phyloP scores from a whole-genome alignment of 2,797 vertebrate species.

The Lophotriccus pileatus region DNA sequence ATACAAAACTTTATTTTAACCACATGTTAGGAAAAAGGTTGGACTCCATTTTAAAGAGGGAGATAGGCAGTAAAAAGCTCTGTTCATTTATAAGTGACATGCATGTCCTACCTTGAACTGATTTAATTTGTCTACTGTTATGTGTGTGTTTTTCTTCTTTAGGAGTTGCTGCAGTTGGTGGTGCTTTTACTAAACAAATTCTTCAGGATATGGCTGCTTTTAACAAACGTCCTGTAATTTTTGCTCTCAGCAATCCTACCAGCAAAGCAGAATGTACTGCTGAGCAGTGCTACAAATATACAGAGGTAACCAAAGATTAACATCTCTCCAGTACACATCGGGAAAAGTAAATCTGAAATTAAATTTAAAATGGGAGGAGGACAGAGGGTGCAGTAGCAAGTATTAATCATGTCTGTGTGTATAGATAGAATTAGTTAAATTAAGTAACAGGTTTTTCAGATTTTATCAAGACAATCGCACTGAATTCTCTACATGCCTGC shows the following conservation, averaged over 20 bases:
- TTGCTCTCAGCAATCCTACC: slow-evolving; percentile 97
- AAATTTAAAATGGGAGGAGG: neutral
- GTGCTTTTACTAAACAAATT: slow-evolving; percentile 91
- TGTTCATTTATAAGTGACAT: neutral
- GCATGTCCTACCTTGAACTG: neutral
- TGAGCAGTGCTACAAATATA: slow-evolving; percentile 91
- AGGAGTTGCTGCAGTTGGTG: slow-evolving; percentile 92
- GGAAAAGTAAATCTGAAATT: neutral
- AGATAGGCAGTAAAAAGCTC: neutral
- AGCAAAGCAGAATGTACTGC: slow-evolving; percentile 98
- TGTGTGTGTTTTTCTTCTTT: neutral
- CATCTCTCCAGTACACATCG: neutral
- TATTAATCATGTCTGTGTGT: neutral
- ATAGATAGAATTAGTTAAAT: neutral
- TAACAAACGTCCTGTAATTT: slow-evolving; percentile 91
- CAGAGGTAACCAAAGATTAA: slow-evolving; percentile 80
- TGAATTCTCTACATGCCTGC: neutral
- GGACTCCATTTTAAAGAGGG: neutral
- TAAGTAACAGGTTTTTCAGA: neutral
- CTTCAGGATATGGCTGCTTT: slow-evolving; percentile 91
- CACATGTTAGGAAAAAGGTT: neutral
- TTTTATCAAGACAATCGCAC: neutral
- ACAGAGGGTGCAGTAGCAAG: neutral
- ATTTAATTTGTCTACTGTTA: neutral
- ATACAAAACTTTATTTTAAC: neutral